Evolutionary conservation across 2,797 vertebrate genomes (phyloP).

Genomic region (Corythornis leucogaster): DNA sequence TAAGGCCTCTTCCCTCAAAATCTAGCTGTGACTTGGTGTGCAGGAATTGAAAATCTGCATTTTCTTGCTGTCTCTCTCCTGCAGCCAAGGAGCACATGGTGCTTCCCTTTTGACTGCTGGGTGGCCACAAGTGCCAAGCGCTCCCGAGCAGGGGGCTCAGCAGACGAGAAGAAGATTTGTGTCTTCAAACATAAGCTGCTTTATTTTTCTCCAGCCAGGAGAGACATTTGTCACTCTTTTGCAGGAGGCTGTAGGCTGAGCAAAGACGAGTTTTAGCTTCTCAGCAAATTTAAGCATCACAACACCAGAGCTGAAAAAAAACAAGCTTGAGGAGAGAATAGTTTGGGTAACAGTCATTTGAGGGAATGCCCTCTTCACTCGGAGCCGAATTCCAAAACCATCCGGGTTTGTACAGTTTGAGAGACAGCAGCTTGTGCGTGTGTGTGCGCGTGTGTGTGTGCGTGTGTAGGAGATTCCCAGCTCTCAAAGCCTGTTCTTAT

Average conservation of each 20-base stretch:
- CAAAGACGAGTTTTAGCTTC: not conserved
- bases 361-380: not conserved
- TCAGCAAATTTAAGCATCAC: not conserved
- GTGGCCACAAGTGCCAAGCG: not conserved
- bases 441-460: not conserved
- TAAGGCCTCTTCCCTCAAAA: not conserved
- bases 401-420: not conserved
- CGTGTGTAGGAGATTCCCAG: constrained; percentile 43
- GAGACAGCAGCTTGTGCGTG: constrained; percentile 48
- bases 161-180: not conserved
- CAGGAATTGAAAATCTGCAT: not conserved
- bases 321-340: not conserved
- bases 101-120: not conserved
- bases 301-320: not conserved
- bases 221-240: not conserved
- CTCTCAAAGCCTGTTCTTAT: constrained; percentile 60
- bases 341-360: not conserved
- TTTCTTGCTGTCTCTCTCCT: not conserved
- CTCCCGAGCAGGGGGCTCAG: not conserved
- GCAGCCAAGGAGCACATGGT: not conserved
- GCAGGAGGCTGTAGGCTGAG: not conserved
- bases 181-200: not conserved
- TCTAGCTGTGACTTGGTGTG: not conserved
- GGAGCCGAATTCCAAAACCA: not conserved
- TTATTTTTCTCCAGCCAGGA: not conserved